Conservation (phyloP, 2,888 invertebrate species). For the Automeris io region DNA sequence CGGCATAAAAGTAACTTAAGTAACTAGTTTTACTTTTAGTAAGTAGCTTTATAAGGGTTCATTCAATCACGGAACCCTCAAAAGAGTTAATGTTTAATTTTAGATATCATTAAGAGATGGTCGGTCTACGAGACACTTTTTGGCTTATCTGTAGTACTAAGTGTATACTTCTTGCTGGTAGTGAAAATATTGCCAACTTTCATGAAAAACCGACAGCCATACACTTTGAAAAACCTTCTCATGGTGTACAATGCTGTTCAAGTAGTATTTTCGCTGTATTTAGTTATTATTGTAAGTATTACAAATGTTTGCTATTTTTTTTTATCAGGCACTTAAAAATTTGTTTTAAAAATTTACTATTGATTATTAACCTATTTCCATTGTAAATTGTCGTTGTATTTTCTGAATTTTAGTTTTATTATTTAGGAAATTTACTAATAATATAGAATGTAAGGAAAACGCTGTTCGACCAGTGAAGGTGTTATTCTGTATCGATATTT, state of each 20-base stretch:
- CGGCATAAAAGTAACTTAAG: too few species aligned
- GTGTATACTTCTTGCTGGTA: slow-evolving; percentile 82
- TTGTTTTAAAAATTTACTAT: too few species aligned
- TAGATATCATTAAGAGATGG: slow-evolving; percentile 48
- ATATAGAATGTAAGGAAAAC: neutral
- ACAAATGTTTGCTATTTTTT: too few species aligned
- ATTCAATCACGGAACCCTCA: too few species aligned
- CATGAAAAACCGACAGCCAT: slow-evolving; percentile 81
- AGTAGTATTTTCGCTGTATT: slow-evolving; percentile 77
- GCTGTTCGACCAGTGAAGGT: too few species aligned
- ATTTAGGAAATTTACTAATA: neutral
- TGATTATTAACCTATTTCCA: too few species aligned
- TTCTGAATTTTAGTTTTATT: neutral
- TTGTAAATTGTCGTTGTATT: neutral
- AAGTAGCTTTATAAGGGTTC: too few species aligned
- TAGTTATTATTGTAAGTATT: slow-evolving; percentile 78
- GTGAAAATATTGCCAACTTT: slow-evolving; percentile 80
- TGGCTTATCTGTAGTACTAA: slow-evolving; percentile 53
- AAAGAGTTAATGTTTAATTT: too few species aligned
- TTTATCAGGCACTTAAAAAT: slow-evolving; percentile 7
- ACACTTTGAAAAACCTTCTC: slow-evolving; percentile 79
- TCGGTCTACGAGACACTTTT: slow-evolving; percentile 35
- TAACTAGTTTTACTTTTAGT: too few species aligned
- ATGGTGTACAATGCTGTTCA: slow-evolving; percentile 83
- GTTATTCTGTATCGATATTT: too few species aligned